These are phyloP conservation scores for Reticulitermes speratus DNA, from an alignment of 1,140 invertebrate species.

Conservation along the genomic window DNA sequence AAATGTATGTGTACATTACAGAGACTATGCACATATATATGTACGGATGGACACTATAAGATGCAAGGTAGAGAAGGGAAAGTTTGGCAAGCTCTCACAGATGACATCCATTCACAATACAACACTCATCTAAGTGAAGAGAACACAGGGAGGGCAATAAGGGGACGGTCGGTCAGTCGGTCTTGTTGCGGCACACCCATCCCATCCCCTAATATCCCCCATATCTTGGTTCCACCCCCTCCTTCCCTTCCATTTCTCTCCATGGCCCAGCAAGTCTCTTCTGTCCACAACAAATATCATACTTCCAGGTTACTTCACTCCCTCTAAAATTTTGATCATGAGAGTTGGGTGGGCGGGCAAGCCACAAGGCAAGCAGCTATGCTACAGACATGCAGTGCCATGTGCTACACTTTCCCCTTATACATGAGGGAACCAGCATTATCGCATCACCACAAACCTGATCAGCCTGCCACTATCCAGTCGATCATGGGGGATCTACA, in stretches of 20 bases:
- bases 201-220: not conserved
- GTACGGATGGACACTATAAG: conserved; percentile 32
- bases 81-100: conserved; percentile 37
- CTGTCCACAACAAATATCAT: conserved; percentile 9
- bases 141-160: conserved; percentile 27
- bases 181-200: conserved; percentile 36
- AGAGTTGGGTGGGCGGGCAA: conserved; percentile 31
- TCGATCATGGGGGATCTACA: conserved; percentile 25
- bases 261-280: conserved; percentile 12
- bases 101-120: conserved; percentile 37
- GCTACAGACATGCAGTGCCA: conserved; percentile 31
- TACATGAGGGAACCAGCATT: conserved; percentile 28
- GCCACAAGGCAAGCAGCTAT: conserved; percentile 34
- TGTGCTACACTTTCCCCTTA: conserved; percentile 21
- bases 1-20: conserved; percentile 32
- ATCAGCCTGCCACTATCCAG: conserved; percentile 35
- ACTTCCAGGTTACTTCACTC: not conserved
- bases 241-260: not conserved
- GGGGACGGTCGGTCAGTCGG: conserved; percentile 25
- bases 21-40: conserved; percentile 31
- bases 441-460: conserved; percentile 38
- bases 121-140: conserved; percentile 37
- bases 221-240: not conserved
- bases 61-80: conserved; percentile 35
- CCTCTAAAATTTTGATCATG: not conserved